Evolutionary conservation across 2,888 invertebrate genomes (phyloP), one percentile per base, ranked within the genome.

Genomic region (Cheilosia soror): DNA sequence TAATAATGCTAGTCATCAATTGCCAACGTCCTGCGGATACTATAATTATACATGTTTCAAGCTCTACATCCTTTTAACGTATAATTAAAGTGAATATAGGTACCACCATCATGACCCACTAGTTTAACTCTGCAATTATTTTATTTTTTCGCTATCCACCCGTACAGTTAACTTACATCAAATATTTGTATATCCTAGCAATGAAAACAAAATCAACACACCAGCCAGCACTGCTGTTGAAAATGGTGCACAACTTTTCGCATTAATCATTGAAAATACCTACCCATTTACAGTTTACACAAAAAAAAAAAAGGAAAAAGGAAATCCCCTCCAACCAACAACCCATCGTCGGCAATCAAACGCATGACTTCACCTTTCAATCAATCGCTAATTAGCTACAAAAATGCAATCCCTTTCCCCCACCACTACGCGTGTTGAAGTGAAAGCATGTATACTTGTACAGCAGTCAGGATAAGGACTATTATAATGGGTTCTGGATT

Each of bases 331-430:
- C n/a, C 1, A 37, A 62, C n/a, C 37, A 42, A 58, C 51, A 53
- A n/a, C 37, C 47, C 20, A 29, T 77, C 65, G 53, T 66, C 62
- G 47, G 71, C 60, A 85, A 80, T 85, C 84, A 85, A 85, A 75
- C 66, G 84, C 84, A 85, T 85, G 80, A 76, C 80, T 85, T 71
- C 84, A 80, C 75, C 76, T 76, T 80, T 76, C 84, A 84, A 85
- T 85, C 80, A 85, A 76, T 76, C 84, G 75, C 75, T 85, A 85
- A 85, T 85, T 85, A 85, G 84, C 80, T 80, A 62, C 69, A 63
- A 69, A 85, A 85, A 80, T 80, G 71, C 58, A 47, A 57, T 44
- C 40, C 60, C 72, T 83, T 51, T 71, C 42, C 37, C 13, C 44
- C 29, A 15, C 29, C 47, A 37, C 37, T 11, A 51, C 47, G 31